Evolutionary conservation across 1,140 invertebrate species (phyloP).

Genomic region (Musca domestica): DNA sequence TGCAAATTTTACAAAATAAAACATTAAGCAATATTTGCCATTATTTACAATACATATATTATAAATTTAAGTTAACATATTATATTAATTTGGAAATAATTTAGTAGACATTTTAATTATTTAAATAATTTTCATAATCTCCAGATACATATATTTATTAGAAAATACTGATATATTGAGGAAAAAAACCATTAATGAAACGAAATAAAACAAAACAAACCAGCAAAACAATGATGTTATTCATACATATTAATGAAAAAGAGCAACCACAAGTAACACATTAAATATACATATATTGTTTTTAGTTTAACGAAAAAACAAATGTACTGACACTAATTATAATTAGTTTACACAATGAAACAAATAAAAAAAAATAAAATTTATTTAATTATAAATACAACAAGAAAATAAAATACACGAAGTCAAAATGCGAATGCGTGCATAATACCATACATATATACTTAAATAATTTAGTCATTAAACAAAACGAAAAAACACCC

Average conservation of each 20-base stretch:
- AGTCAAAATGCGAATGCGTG: too few relatives aligned
- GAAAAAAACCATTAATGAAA: not conserved
- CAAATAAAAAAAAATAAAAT: too few relatives aligned
- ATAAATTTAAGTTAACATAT: slow-evolving; percentile 3
- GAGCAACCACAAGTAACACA: not conserved
- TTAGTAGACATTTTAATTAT: not conserved
- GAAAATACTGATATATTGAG: not conserved
- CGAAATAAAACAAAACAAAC: not conserved
- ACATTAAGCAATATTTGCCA: slow-evolving; percentile 16
- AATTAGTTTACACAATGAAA: slow-evolving; percentile 1
- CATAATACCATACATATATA: too few relatives aligned
- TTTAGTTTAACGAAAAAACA: slow-evolving; percentile 13
- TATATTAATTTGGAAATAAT: not conserved
- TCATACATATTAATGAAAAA: not conserved
- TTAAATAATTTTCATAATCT: slow-evolving; percentile 7
- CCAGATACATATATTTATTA: not conserved
- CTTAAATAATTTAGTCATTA: too few relatives aligned
- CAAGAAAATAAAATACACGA: too few relatives aligned
- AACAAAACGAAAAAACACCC: too few relatives aligned
- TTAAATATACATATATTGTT: not conserved
- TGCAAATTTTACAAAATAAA: not conserved
- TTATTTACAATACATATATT: not conserved
- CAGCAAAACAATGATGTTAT: not conserved
- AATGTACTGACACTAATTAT: slow-evolving; percentile 21
- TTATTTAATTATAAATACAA: too few relatives aligned